phyloP scores from a whole-genome alignment of 2,113 vertebrate genomes.

The Serinus canaria region DNA sequence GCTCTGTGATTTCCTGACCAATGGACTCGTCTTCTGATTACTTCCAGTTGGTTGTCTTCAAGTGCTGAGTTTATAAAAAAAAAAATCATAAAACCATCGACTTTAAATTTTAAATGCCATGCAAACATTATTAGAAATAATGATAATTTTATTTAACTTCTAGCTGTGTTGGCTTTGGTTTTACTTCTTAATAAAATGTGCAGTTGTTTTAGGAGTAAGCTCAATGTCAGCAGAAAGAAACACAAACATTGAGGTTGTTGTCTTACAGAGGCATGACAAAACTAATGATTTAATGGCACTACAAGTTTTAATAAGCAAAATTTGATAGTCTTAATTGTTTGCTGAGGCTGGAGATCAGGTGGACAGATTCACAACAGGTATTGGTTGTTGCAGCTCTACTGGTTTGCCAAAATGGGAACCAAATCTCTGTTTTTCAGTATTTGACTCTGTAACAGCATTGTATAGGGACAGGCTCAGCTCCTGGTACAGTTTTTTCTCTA shows the following conservation, averaged over 20 bases:
- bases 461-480: not conserved
- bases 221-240: not conserved
- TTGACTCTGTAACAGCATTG: not conserved
- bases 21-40: not conserved
- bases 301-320: not conserved
- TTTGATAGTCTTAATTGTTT: not conserved
- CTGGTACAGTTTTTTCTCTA: not conserved
- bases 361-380: not conserved
- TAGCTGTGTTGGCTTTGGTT: not conserved
- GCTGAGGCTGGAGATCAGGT: not conserved
- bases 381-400: not conserved
- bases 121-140: not conserved
- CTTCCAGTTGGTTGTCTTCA: not conserved
- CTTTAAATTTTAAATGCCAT: not conserved
- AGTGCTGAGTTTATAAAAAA: not conserved
- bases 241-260: not conserved
- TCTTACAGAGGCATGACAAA: not conserved
- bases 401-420: not conserved
- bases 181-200: not conserved
- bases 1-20: not conserved
- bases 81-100: not conserved
- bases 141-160: not conserved
- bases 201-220: not conserved
- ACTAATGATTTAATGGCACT: not conserved
- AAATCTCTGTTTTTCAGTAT: not conserved